A percentile compares a stretch with the other conserved stretches of the same genome.
Evolutionary conservation across 2,113 vertebrate species (phyloP).

Genomic region (Nesoenas mayeri): DNA sequence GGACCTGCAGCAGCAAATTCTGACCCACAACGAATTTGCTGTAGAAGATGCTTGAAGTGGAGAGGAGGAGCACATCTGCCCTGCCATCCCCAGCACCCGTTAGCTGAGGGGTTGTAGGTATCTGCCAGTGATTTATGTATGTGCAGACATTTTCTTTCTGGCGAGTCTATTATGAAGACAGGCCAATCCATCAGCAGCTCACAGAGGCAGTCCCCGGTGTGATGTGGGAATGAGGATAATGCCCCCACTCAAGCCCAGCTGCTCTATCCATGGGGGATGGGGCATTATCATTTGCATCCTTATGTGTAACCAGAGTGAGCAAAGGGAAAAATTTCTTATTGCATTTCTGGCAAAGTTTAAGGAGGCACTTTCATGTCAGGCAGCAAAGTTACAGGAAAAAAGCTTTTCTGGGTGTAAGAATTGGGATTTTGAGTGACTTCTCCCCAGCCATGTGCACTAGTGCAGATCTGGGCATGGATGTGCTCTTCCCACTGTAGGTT

Average conservation of each 20-base stretch:
- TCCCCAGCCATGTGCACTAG: neutral
- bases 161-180: slow-evolving; percentile 1
- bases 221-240: neutral
- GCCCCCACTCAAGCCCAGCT: neutral
- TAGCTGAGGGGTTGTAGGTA: neutral
- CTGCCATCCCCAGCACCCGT: neutral
- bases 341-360: neutral
- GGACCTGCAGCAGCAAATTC: neutral
- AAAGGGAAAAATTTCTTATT: neutral
- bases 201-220: neutral
- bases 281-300: neutral
- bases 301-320: neutral
- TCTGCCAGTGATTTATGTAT: slow-evolving; percentile 14
- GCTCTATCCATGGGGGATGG: neutral
- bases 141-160: slow-evolving; percentile 35
- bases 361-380: neutral
- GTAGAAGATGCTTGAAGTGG: neutral
- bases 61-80: neutral
- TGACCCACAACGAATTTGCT: accelerated
- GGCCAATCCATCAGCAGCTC: slow-evolving; percentile 37
- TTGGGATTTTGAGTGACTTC: neutral
- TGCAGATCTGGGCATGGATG: neutral
- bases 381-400: neutral
- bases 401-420: neutral
- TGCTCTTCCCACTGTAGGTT: neutral